These are phyloP conservation scores for Rotaria magnacalcarata DNA, from an alignment of 2,888 invertebrate genomes.

Conservation along the genomic window DNA sequence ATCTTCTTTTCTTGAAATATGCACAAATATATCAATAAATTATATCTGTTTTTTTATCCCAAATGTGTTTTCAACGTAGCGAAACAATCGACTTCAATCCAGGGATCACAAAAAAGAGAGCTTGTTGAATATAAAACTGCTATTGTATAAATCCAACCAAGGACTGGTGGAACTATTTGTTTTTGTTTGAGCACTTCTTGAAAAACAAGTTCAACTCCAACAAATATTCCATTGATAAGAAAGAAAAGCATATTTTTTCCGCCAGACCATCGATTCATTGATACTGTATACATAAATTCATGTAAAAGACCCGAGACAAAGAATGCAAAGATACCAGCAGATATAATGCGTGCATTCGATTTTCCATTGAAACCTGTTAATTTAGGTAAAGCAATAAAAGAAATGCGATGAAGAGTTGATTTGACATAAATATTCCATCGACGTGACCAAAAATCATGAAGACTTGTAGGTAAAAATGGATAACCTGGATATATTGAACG, in stretches of 20 bases:
- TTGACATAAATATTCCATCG: constrained; percentile 31
- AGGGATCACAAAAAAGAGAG: constrained; percentile 4
- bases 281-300: constrained; percentile 33
- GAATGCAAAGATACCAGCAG: not conserved
- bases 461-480: constrained; percentile 2
- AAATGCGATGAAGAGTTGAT: not conserved
- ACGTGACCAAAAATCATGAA: constrained; percentile 36
- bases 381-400: constrained; percentile 35
- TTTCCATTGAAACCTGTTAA: not conserved
- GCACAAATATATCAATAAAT: no score
- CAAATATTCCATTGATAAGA: not conserved
- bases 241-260: constrained; percentile 3
- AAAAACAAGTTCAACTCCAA: not conserved
- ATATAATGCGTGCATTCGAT: not conserved
- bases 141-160: not conserved
- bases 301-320: constrained; percentile 14
- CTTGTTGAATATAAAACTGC: not conserved
- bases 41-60: not conserved
- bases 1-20: no score
- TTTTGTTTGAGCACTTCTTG: not conserved
- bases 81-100: constrained; percentile 3
- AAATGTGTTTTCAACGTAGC: constrained; percentile 12
- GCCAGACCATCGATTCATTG: constrained; percentile 4
- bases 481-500: not conserved
- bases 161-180: not conserved